phyloP scores from a whole-genome alignment of 2,113 vertebrate species.

The Ochotona curzoniae region DNA sequence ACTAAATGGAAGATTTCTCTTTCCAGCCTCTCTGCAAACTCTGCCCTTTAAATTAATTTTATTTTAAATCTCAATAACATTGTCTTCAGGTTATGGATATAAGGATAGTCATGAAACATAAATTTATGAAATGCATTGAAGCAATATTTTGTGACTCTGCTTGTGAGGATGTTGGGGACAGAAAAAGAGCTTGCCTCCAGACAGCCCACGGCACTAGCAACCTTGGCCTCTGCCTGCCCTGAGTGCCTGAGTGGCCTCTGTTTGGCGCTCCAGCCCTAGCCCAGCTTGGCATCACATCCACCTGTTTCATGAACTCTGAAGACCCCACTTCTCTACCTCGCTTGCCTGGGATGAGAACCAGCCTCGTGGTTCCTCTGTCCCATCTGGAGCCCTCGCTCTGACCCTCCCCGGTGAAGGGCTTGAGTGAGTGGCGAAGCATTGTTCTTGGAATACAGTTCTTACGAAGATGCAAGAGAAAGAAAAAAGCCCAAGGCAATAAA shows the following conservation, averaged over 20 bases:
- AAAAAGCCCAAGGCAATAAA: neutral
- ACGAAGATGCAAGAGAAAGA: neutral
- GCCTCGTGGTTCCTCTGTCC: neutral
- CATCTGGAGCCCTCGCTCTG: neutral
- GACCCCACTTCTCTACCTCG: too few relatives aligned
- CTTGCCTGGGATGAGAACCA: neutral
- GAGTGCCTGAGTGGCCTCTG: too few relatives aligned
- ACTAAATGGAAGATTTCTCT: too few relatives aligned
- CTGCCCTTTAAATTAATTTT: too few relatives aligned
- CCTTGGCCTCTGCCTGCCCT: neutral
- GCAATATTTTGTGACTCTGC: neutral
- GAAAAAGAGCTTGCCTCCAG: neutral
- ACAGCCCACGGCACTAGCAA: neutral
- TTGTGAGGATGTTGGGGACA: neutral
- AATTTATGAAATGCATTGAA: neutral
- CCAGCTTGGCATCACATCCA: neutral
- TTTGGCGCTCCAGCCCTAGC: fast-evolving
- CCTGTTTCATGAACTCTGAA: neutral
- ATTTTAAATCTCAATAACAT: too few relatives aligned
- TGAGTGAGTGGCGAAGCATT: fast-evolving
- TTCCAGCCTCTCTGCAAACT: too few relatives aligned
- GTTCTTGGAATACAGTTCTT: neutral
- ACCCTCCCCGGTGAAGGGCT: neutral
- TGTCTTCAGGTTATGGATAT: too few relatives aligned
- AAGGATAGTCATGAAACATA: too few relatives aligned